Conservation (phyloP, 2,113 vertebrate genomes). For the Oreochromis spilurus region DNA sequence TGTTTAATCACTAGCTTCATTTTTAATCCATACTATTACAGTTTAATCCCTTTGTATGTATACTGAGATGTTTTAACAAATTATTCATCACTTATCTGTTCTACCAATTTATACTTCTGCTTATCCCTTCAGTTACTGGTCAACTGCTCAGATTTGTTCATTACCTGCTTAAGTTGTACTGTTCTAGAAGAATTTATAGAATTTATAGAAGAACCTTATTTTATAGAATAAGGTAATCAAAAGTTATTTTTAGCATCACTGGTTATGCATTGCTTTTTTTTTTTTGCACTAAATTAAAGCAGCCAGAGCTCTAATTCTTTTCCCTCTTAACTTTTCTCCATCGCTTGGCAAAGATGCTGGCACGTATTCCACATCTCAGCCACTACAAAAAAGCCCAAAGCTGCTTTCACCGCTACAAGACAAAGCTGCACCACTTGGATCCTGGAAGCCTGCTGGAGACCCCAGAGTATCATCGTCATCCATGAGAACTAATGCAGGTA, state of each 20-base stretch:
- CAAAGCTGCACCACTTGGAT: not conserved
- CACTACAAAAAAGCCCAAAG: not conserved
- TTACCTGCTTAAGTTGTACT: not conserved
- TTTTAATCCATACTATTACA: not conserved
- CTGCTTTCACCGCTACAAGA: constrained; percentile 30
- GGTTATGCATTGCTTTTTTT: accelerated
- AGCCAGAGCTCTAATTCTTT: constrained; percentile 14
- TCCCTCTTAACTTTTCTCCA: not conserved
- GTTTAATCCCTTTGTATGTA: not conserved
- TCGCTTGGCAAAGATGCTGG: constrained; percentile 54
- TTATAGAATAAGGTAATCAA: accelerated
- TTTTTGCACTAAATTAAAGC: not conserved
- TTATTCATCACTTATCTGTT: not conserved
- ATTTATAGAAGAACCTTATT: too few relatives aligned
- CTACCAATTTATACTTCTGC: not conserved
- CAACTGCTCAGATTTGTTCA: not conserved
- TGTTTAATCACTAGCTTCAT: not conserved
- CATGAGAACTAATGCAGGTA: constrained; percentile 2
- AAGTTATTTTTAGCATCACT: not conserved
- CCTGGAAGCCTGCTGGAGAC: constrained; percentile 1
- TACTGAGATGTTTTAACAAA: not conserved
- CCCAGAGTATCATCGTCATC: not conserved
- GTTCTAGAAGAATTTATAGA: not conserved
- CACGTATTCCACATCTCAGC: constrained; percentile 21
- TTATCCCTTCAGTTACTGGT: not conserved